A percentile compares a stretch with the other conserved stretches of the same genome.
Evolutionary conservation across 2,888 invertebrate species (phyloP).

Genomic region (Rotaria sp.): DNA sequence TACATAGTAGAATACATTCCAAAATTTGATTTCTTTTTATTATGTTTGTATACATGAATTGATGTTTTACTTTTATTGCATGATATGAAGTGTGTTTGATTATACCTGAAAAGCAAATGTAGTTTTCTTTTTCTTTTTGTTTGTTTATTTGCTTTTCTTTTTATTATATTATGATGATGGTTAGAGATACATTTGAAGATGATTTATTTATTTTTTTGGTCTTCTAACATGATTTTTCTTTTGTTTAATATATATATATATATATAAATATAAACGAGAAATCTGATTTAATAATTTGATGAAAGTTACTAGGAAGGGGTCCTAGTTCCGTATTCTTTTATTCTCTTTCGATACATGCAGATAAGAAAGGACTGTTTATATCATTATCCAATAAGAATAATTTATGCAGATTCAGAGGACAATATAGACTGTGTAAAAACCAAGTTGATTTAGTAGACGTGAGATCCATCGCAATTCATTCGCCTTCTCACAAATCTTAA

Average conservation of each 20-base stretch:
- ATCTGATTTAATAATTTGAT: too few relatives aligned
- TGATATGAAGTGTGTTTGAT: background rate
- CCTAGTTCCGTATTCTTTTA: too few relatives aligned
- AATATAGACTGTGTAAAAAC: too few relatives aligned
- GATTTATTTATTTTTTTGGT: background rate
- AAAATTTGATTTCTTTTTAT: background rate
- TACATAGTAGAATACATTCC: slow-evolving; percentile 7
- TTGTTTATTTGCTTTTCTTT: background rate
- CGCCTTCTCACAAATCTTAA: too few relatives aligned
- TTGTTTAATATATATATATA: background rate
- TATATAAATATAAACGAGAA: background rate
- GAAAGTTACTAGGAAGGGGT: too few relatives aligned
- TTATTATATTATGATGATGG: background rate
- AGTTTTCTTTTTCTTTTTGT: background rate
- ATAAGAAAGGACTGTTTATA: too few relatives aligned
- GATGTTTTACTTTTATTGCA: background rate
- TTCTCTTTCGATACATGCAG: too few relatives aligned
- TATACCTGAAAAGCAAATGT: background rate
- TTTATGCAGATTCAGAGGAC: too few relatives aligned
- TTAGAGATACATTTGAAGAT: background rate
- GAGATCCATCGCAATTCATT: too few relatives aligned
- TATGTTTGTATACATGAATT: background rate
- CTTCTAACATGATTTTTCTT: background rate
- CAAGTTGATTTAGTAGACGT: too few relatives aligned
- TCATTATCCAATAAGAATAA: too few relatives aligned